phyloP scores from a whole-genome alignment of 2,888 invertebrate genomes.

The Macrophya annulata region DNA sequence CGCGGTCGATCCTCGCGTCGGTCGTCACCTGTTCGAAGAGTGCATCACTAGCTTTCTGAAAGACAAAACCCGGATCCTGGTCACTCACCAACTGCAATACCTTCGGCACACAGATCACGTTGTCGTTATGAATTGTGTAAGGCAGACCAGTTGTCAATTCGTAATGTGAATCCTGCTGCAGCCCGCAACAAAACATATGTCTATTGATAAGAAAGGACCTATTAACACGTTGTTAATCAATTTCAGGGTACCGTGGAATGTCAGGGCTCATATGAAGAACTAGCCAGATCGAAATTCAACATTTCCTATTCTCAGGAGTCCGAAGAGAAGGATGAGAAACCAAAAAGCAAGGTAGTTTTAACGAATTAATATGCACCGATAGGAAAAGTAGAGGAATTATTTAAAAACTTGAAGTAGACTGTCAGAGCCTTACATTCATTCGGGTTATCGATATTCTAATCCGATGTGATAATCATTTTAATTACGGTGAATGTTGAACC shows the following conservation, averaged over 20 bases:
- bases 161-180: not conserved
- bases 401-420: too few relatives aligned
- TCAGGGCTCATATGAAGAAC: slow-evolving; percentile 75
- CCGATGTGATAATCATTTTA: too few relatives aligned
- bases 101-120: slow-evolving; percentile 80
- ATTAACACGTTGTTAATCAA: too few relatives aligned
- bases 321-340: not conserved
- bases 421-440: too few relatives aligned
- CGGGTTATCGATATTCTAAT: too few relatives aligned
- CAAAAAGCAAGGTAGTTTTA: not conserved
- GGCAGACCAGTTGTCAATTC: not conserved
- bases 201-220: not conserved
- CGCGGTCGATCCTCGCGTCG: slow-evolving; percentile 90
- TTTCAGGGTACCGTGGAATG: slow-evolving; percentile 71
- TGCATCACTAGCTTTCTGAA: slow-evolving; percentile 85
- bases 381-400: not conserved
- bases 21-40: slow-evolving; percentile 88
- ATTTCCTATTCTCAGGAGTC: slow-evolving; percentile 63
- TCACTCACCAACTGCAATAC: slow-evolving; percentile 89
- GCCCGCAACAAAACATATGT: not conserved
- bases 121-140: slow-evolving; percentile 74
- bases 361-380: not conserved
- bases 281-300: slow-evolving; percentile 72
- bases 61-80: slow-evolving; percentile 87
- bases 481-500: too few relatives aligned